These are phyloP conservation scores for Dorcus parallelipipedus DNA, from an alignment of 2,888 invertebrate species.

Conservation along the genomic window DNA sequence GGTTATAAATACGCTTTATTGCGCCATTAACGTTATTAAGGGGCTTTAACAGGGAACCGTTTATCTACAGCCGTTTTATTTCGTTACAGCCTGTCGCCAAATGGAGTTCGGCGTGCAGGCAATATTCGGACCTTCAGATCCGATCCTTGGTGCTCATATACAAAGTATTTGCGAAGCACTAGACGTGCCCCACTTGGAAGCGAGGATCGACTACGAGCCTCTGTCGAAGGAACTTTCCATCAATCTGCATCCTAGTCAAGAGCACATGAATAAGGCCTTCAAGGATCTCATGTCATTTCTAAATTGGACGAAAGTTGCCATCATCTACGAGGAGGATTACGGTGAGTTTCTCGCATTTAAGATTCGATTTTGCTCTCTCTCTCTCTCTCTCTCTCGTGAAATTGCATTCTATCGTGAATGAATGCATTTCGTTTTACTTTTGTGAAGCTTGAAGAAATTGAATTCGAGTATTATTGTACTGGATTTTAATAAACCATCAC, in stretches of 20 bases:
- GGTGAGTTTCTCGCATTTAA: conserved; percentile 54
- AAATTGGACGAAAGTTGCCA: conserved; percentile 77
- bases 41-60: background rate
- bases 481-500: too few species aligned
- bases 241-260: conserved; percentile 83
- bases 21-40: background rate
- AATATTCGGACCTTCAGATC: conserved; percentile 84
- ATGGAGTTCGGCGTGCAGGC: conserved; percentile 83
- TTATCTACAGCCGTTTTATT: too few species aligned
- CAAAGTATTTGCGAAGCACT: conserved; percentile 86
- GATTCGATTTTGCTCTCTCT: too few species aligned
- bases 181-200: conserved; percentile 87
- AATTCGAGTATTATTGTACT: too few species aligned
- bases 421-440: too few species aligned
- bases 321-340: conserved; percentile 76
- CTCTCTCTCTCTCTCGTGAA: too few species aligned
- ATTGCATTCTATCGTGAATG: too few species aligned
- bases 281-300: conserved; percentile 79
- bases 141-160: conserved; percentile 76
- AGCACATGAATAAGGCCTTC: conserved; percentile 77
- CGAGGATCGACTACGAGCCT: conserved; percentile 65
- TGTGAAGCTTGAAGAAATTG: too few species aligned
- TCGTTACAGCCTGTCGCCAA: conserved; percentile 69
- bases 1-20: background rate
- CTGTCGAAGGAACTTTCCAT: conserved; percentile 73